Base-by-base conservation (phyloP, 2,797 vertebrate species). In the Aplochiton taeniatus region DNA sequence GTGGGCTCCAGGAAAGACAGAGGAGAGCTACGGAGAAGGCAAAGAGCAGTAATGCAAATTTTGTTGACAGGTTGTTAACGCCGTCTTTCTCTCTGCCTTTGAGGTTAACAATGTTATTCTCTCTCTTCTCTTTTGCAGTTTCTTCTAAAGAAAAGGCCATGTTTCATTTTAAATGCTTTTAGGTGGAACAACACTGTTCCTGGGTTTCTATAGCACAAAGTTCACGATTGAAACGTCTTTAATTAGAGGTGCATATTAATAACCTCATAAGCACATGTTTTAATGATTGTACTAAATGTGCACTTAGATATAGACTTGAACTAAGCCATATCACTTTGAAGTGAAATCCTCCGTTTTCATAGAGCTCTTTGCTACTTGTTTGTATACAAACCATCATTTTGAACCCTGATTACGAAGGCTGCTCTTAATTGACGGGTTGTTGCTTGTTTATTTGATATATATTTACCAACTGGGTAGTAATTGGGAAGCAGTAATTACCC, bases 391-490 rank as follows among this genome's bases (percentile, higher is more conserved):
- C 82, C 84, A 81, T 77, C 46, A 77, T 74, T 83, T 76, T 83
- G 79, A 85, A 79, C 76, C 80, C 73, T 72, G 77, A 79, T 88
- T 85, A 87, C 79, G 79, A 88, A 82, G 70, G 68, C 18, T 71
- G 80, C 83, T 82, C 73, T 85, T 93, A 92, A 93, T 92, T 91
- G 89, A 92, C 85, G 80, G 87, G 84, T 85, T 89, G 86, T 89
- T 90, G 85, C 90, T 88, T 92, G 87, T 92, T 92, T 92, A 91
- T 91, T 89, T 91, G 89, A 91, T 90, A 85, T 86, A 89, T 87
- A 83, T 90, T 90, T 89, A 86, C 88, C 82, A 83, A 87, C 84
- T 77, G 79, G 83, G 82, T 87, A 78, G 86, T 91, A 91, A 91
- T 92, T 84, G 89, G 87, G 83, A 74, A 81, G 82, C 76, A 60